Evolutionary conservation across 2,888 invertebrate genomes (phyloP).

Genomic region (Lasioglossum leucozonium): DNA sequence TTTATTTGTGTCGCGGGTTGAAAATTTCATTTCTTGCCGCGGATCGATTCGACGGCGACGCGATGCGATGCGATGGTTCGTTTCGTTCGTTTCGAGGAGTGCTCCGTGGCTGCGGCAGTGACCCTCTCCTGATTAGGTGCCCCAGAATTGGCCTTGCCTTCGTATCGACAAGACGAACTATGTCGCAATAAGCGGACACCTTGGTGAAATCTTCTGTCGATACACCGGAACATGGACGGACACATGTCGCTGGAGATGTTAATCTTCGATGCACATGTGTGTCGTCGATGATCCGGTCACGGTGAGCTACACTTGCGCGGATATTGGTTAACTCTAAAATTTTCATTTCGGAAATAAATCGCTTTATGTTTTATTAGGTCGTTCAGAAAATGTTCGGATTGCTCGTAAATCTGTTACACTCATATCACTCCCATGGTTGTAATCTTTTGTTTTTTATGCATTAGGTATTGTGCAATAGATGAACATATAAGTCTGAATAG

Average conservation of each 20-base stretch:
- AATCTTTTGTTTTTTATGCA: too few species aligned
- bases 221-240: neutral
- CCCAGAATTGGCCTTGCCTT: slow-evolving; percentile 21
- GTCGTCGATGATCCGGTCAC: neutral
- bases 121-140: slow-evolving; percentile 18
- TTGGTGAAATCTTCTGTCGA: slow-evolving; percentile 10
- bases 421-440: too few species aligned
- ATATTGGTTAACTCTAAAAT: too few species aligned
- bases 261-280: slow-evolving; percentile 3
- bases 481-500: too few species aligned
- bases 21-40: slow-evolving; percentile 25
- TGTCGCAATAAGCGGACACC: slow-evolving; percentile 16
- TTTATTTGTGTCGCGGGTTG: neutral
- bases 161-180: neutral
- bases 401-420: too few species aligned
- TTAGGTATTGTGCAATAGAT: too few species aligned
- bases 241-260: neutral
- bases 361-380: neutral
- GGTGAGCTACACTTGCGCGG: neutral
- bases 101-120: neutral
- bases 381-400: too few species aligned
- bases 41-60: slow-evolving; percentile 24
- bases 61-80: neutral
- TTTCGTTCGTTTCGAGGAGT: neutral
- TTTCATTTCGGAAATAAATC: neutral